phyloP scores from a whole-genome alignment of 1,140 invertebrate genomes.

The Ceratina japonica region DNA sequence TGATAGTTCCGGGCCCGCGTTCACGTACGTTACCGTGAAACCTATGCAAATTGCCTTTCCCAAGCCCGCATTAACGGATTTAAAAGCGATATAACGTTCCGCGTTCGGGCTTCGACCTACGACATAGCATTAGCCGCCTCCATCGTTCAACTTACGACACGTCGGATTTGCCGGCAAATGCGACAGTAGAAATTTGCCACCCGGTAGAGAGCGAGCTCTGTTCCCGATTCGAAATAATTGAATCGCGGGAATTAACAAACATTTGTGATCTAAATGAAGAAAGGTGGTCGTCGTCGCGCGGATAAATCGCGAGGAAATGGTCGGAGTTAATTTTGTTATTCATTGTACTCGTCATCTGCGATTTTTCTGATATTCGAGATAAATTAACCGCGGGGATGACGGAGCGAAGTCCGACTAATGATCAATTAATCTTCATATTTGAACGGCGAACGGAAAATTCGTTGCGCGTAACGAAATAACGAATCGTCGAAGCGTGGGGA shows the following conservation, averaged over 20 bases:
- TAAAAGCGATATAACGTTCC: constrained; percentile 76
- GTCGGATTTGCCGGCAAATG: constrained; percentile 6
- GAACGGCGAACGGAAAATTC: neutral
- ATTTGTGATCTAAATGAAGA: no score
- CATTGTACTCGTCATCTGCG: neutral
- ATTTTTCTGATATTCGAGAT: neutral
- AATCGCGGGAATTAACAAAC: no score
- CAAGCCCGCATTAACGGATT: constrained; percentile 75
- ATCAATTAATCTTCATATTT: constrained; percentile 1
- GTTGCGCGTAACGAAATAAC: constrained; percentile 15
- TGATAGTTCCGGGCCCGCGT: constrained; percentile 41
- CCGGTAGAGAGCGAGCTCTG: no score
- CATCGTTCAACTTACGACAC: constrained; percentile 33
- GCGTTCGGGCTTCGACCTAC: constrained; percentile 55
- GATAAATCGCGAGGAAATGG: neutral
- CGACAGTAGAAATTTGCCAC: neutral
- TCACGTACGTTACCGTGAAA: constrained; percentile 60
- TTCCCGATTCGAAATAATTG: no score
- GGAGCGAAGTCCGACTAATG: no score
- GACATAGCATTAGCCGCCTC: constrained; percentile 30
- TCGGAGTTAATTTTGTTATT: constrained; percentile 3
- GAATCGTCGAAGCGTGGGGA: neutral
- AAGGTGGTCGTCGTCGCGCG: no score
- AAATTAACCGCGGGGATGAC: neutral
- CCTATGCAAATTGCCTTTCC: constrained; percentile 74